A percentile compares a stretch with the other conserved stretches of the same genome.
These are phyloP conservation scores for Lithophane leautieri DNA, from an alignment of 2,888 invertebrate species.

Conservation along the genomic window DNA sequence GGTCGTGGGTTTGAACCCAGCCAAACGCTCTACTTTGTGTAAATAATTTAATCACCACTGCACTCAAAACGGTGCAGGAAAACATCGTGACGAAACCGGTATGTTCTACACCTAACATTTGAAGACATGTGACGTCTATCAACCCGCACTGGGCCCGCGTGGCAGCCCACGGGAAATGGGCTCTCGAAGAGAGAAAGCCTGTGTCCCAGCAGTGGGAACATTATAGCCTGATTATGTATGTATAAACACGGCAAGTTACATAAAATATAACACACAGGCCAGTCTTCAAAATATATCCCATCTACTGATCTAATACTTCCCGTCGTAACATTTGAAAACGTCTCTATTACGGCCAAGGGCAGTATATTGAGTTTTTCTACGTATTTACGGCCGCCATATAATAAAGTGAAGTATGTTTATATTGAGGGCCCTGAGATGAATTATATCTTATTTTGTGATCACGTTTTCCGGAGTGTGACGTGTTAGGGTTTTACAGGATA, in stretches of 20 bases:
- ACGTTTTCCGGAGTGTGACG: conserved; percentile 5
- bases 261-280: not conserved
- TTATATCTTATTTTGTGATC: conserved; percentile 40
- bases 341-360: conserved; percentile 43
- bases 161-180: too few relatives aligned
- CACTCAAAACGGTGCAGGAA: too few relatives aligned
- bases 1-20: too few relatives aligned
- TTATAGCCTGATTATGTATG: too few relatives aligned
- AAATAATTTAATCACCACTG: too few relatives aligned
- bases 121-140: too few relatives aligned
- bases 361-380: conserved; percentile 30
- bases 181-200: too few relatives aligned
- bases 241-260: not conserved
- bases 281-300: not conserved
- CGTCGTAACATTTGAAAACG: conserved; percentile 27
- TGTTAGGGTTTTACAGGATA: conserved; percentile 8
- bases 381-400: conserved; percentile 14
- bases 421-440: conserved; percentile 17
- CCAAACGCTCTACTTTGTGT: too few relatives aligned
- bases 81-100: too few relatives aligned
- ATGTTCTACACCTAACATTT: too few relatives aligned
- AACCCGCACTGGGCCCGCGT: too few relatives aligned
- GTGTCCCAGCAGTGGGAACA: too few relatives aligned
- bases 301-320: conserved; percentile 17
- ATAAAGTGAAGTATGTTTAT: conserved; percentile 37